Evolutionary conservation across 2,797 vertebrate species (phyloP), one percentile per base, ranked within the genome.

Genomic region (Cygnus olor): DNA sequence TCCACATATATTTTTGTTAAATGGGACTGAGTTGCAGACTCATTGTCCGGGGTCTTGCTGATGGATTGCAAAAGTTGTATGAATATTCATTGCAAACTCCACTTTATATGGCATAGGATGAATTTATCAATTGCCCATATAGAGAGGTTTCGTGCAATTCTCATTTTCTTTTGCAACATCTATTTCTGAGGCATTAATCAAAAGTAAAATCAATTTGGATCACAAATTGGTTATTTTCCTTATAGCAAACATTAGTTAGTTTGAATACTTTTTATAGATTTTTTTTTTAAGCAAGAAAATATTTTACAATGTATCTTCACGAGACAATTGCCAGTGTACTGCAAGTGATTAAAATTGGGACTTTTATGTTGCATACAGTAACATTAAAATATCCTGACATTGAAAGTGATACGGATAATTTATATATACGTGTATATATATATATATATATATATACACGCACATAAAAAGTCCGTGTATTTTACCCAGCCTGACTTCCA

Each of bases 1-100:
- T 96, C 93, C 80, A 93, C 94, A 91, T 95, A 88, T 68, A 95
- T 97, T 95, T 97, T 96, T 97, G 93, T 93, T 96, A 97, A 97
- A 96, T 96, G 94, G 89, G 92, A 96, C 71, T 5, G 84, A 96
- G 95, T 96, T 93, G 93, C 24, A n/a, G 95, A 93, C 80, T 98
- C 97, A 84, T 97, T 98, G 97, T 98, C 97, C 97, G 96, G 96
- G 96, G 96, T 97, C 96, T 97, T 97, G 89, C 70, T 96, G 97
- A 97, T 92, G 96, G 96, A 95, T 86, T 51, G 51, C 96, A 96
- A 96, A 96, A 97, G 88, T 98, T 96, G 79, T 96, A 97, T 97
- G 97, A 98, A 98, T 98, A 97, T 98, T 98, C 97, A 98, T 97
- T 95, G 88, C 70, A 96, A 98, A 97, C 93, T 93, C 94, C 80